Conservation (phyloP, 1,140 invertebrate species). For the Drosophila bocki region DNA sequence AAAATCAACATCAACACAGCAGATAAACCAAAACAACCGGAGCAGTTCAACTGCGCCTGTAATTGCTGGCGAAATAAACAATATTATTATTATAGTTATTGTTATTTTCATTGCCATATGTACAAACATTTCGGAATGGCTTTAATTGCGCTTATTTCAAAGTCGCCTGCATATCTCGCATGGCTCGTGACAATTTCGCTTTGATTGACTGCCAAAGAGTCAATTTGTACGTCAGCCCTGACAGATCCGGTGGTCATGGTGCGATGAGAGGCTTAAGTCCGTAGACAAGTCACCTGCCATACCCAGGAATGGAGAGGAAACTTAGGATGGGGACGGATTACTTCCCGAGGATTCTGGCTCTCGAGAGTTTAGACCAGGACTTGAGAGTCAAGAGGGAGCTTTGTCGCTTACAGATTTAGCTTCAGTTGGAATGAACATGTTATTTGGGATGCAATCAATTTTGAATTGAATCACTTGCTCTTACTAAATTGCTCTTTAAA, state of each 20-base stretch:
- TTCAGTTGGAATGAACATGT: background rate
- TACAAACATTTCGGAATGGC: conserved; percentile 33
- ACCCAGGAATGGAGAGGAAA: background rate
- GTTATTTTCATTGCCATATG: background rate
- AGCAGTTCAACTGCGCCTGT: conserved; percentile 34
- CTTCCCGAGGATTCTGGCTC: background rate
- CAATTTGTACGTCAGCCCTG: conserved; percentile 44
- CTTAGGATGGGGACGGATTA: conserved; percentile 7
- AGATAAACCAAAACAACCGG: conserved; percentile 26
- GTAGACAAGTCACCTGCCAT: conserved; percentile 2
- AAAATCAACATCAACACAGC: conserved; percentile 47
- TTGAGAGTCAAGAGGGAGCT: conserved; percentile 1
- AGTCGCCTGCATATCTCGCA: conserved; percentile 61
- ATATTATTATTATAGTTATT: conserved; percentile 42
- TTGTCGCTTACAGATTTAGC: background rate
- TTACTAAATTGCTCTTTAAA: background rate
- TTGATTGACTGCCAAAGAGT: conserved; percentile 40
- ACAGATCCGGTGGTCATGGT: conserved; percentile 24
- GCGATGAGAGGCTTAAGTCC: conserved; percentile 9
- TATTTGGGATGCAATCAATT: conserved; percentile 2
- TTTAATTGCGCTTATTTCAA: conserved; percentile 60
- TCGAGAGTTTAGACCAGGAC: background rate
- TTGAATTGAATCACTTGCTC: background rate
- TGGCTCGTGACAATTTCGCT: conserved; percentile 48
- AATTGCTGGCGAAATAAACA: conserved; percentile 67